Evolutionary conservation across 1,140 invertebrate species (phyloP), one percentile per base, ranked within the genome.

Genomic region (Drusus annulatus): DNA sequence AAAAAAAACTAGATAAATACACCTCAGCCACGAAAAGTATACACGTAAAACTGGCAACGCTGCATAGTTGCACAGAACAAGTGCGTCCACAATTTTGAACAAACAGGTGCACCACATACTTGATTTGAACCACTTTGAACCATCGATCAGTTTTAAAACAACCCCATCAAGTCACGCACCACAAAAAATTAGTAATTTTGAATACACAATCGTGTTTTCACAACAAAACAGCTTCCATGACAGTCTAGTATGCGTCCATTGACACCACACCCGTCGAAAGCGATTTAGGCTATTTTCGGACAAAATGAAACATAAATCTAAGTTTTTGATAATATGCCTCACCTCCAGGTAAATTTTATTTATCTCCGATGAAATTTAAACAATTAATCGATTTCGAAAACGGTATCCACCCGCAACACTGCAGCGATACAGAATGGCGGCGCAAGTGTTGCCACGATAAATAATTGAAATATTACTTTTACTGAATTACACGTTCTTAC

Each of bases 151-250:
- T 23, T 45, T 15, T 17, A 60, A 60, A 19, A 68, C 63, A 68
- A 68, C 3, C 1, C 10, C 17, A 54, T 54, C 21, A 23, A 51
- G 21, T 16, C 19, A 50, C 45, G 45, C 17, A 68, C 10, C 21
- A 21, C 19, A 23, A 17, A 51, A 71, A 51, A 2, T 23, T 36
- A 51, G 60, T 10, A 56, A 52, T 52, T 52, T 31, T 8, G 45
- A 68, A 51, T 52, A 28, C 25, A 68, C 23, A 68, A 56, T 69
- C 50, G 23, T 79, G 78, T 79, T 79, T 79, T 79, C 78, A 79
- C 78, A 79, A 79, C 78, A 79, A 79, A 79, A 79, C 78, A 79
- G 78, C 78, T 36, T 79, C 78, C 78, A 79, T 79, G 78, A 79
- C 78, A 79, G 78, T 79, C 78, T 79, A 36, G 69, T 79, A 79